A percentile compares a stretch with the other conserved stretches of the same genome.
phyloP scores from a whole-genome alignment of 1,140 invertebrate species.

The Pseudachorutes palmiensis region DNA sequence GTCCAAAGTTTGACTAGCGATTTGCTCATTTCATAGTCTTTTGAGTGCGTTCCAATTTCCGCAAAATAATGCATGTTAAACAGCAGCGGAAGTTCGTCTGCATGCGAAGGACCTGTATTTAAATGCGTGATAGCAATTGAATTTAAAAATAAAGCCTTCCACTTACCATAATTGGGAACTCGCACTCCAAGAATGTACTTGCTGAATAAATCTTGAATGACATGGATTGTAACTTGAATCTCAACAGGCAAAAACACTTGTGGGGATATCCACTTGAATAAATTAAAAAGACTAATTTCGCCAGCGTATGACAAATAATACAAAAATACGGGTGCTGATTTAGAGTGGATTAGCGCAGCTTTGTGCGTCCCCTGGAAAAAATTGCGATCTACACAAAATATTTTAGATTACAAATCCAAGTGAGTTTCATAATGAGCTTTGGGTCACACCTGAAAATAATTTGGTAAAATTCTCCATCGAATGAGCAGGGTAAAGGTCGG shows the following conservation, averaged over 20 bases:
- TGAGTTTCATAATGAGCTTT: too few relatives aligned
- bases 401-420: too few relatives aligned
- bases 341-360: neutral
- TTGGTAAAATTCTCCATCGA: slow-evolving; percentile 13
- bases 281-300: slow-evolving; percentile 10
- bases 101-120: neutral
- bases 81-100: slow-evolving; percentile 9
- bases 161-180: slow-evolving; percentile 8
- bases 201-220: neutral
- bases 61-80: slow-evolving; percentile 13
- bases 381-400: slow-evolving; percentile 1
- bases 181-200: slow-evolving; percentile 2
- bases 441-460: slow-evolving; percentile 11
- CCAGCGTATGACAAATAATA: slow-evolving; percentile 11
- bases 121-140: neutral
- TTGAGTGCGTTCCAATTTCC: neutral
- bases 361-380: slow-evolving; percentile 12
- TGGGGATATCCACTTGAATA: slow-evolving; percentile 13
- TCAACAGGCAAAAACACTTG: neutral
- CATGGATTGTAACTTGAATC: neutral
- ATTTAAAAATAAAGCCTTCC: slow-evolving; percentile 1
- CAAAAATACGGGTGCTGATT: neutral
- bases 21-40: slow-evolving; percentile 6
- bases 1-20: slow-evolving; percentile 11
- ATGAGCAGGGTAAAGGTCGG: neutral